Base-by-base conservation (phyloP, 2,888 invertebrate genomes). In the Drosophila silvestris region DNA sequence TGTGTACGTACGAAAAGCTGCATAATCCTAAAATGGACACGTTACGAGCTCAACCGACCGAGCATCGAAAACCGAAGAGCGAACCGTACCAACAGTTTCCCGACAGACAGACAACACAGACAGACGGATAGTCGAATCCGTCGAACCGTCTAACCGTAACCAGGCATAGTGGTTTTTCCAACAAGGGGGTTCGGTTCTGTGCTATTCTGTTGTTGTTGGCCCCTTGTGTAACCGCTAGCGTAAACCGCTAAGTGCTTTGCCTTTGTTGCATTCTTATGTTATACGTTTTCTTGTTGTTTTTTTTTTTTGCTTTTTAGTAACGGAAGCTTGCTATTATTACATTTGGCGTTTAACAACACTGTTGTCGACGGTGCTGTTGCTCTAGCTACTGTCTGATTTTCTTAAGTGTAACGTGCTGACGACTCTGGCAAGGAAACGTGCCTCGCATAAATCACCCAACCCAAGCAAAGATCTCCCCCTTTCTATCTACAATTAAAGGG, bases 361-460 rank as follows among this genome's bases (percentile, higher is more conserved):
- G 79, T 65, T 65, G 53, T 44, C 56, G 54, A n/a, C 28, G 3
- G 60, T 67, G 52, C 56, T 74, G 69, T 69, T 47, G 7, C 32
- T 39, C 30, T 22, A 54, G 56, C 74, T 74, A 37, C 56, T 57
- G 65, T 70, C 69, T 71, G 64, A 82, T 74, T 68, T 70, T 70
- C 62, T 69, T 70, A 59, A 63, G 73, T 74, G 79, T 77, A 76
- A 82, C 82, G 82, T 85, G 82, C 85, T 77, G 86, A 83, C 72
- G 83, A 86, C 76, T 83, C 75, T 76, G 79, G 70, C 75, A 83
- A 47, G 73, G 78, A 76, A 79, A 90, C 89, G 91, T 90, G 89
- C 82, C 63, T 70, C 69, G 91, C 84, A 90, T 89, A 82, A 82
- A 77, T 82, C 82, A 74, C 53, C 63, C 33, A 59, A 32, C 64